Evolutionary conservation across 2,888 invertebrate species (phyloP).

Genomic region (Nephrotoma appendiculata): DNA sequence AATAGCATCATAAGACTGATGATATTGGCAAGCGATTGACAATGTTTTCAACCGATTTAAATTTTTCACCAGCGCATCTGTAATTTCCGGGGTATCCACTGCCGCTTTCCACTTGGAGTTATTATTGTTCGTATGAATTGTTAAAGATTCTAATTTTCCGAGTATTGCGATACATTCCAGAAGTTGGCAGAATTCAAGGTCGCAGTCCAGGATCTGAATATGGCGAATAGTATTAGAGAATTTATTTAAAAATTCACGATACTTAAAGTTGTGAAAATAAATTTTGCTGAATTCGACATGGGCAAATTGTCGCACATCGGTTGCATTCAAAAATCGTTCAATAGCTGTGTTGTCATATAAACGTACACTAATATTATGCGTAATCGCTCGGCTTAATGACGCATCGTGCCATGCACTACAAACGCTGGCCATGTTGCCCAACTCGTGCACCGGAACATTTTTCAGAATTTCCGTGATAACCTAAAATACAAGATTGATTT

Average conservation of each 20-base stretch:
- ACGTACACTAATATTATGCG: not conserved
- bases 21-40: not conserved
- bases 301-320: not conserved
- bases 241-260: not conserved
- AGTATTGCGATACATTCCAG: not conserved
- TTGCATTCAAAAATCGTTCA: not conserved
- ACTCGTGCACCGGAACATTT: not conserved
- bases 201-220: not conserved
- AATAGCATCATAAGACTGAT: not conserved
- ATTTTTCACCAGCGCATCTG: not conserved
- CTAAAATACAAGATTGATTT: not conserved
- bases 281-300: not conserved
- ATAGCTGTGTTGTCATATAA: not conserved
- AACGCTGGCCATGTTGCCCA: not conserved
- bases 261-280: not conserved
- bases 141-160: not conserved
- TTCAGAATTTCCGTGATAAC: not conserved
- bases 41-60: not conserved
- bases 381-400: not conserved
- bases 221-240: not conserved
- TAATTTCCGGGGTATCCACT: not conserved
- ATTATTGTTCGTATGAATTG: not conserved
- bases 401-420: not conserved
- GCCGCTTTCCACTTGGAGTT: not conserved
- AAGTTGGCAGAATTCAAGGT: not conserved